Evolutionary conservation across 2,113 vertebrate genomes (phyloP), one percentile per base, ranked within the genome.

Genomic region (Arenaria interpres): DNA sequence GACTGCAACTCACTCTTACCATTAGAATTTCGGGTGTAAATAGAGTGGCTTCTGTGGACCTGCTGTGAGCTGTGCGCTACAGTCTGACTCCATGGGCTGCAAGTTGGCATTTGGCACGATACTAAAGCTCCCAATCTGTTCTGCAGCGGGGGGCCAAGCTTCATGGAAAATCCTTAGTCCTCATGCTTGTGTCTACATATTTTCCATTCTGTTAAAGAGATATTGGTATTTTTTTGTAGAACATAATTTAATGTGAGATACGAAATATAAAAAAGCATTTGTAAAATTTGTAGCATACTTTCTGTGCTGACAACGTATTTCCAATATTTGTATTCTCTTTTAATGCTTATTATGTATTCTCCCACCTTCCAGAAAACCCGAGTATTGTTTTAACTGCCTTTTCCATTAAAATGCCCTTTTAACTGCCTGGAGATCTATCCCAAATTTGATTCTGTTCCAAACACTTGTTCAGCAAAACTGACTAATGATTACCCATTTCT

Each of bases 381-480:
- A 74, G 7, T 60, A 50, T 68, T 80, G 12, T 66, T 91, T 91
- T 90, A 80, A 54, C 21, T 63, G 45, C 21, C 15, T 50, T 85
- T 88, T 46, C 37, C 16, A 74, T 87, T 83, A 59, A 87, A 68
- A 85, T 78, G 10, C 6, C 16, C 32, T 73, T 90, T 84, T 86
- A 90, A 77, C 78, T 82, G 33, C 37, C 60, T 90, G 56, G 39
- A 93, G 96, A 78, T 28, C 1, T 24, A 84, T 60, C 56, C 16
- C 71, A 37, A 71, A 71, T 78, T 90, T 90, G 45, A 82, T 80
- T 71, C 64, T 80, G 24, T 50, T 93, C 50, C 86, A 89, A 93
- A 63, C 12, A 78, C 37, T 94, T 68, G 7, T 90, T 94, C 76
- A 92, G 64, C 90, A 94, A 92, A 91, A 59, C 30, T 78, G 33